Evolutionary conservation across 2,113 vertebrate genomes (phyloP).

Genomic region (Podarcis cretensis): DNA sequence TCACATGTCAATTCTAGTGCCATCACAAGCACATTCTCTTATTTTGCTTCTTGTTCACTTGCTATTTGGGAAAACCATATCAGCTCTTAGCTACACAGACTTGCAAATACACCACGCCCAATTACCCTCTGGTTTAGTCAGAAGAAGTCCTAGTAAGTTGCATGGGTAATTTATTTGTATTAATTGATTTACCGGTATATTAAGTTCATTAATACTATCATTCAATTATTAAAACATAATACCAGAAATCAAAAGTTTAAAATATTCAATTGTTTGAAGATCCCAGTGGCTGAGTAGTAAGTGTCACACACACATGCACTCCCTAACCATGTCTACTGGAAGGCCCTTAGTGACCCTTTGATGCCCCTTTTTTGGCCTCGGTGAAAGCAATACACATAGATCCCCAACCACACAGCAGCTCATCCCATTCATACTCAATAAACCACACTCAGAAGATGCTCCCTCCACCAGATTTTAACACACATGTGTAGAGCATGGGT

Average conservation of each 20-base stretch:
- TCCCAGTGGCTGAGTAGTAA: not conserved
- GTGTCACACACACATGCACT: too few species aligned
- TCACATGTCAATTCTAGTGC: conserved; percentile 45
- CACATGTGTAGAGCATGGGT: not conserved
- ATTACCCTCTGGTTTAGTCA: not conserved
- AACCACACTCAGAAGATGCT: not conserved
- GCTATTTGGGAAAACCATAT: conserved; percentile 52
- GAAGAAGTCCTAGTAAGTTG: not conserved
- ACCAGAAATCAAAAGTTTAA: not conserved
- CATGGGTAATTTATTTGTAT: not conserved
- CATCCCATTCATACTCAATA: not conserved
- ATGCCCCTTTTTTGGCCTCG: not conserved
- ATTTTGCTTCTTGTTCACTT: conserved; percentile 47
- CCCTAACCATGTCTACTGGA: not conserved
- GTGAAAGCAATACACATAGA: not conserved
- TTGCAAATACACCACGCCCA: not conserved
- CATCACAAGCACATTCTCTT: conserved; percentile 46
- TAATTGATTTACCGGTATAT: not conserved
- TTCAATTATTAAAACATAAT: not conserved
- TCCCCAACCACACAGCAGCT: not conserved
- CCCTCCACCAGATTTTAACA: not conserved
- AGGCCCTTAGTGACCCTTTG: not conserved
- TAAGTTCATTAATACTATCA: not conserved
- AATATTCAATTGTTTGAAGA: not conserved
- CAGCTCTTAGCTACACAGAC: not conserved